These are phyloP conservation scores for Conops quadrifasciatus DNA, from an alignment of 2,888 invertebrate species.

Conservation along the genomic window DNA sequence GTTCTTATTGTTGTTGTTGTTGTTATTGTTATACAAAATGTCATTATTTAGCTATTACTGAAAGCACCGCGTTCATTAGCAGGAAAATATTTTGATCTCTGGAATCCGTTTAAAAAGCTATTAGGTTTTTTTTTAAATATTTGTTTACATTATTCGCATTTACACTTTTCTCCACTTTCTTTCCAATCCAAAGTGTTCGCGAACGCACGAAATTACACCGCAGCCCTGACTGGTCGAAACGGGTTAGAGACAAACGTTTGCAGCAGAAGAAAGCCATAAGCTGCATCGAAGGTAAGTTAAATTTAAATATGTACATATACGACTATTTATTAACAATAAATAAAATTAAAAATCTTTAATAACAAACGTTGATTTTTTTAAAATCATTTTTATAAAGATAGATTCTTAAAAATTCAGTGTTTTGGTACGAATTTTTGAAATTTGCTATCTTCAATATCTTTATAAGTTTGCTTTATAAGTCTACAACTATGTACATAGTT, in stretches of 20 bases:
- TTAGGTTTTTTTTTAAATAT: background rate
- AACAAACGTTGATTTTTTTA: background rate
- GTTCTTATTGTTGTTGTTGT: background rate
- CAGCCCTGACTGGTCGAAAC: conserved; percentile 64
- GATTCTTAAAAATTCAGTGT: too few species aligned
- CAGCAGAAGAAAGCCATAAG: conserved; percentile 59
- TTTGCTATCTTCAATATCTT: too few species aligned
- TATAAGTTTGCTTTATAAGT: too few species aligned
- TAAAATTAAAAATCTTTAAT: background rate
- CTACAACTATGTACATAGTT: too few species aligned
- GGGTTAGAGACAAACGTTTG: conserved; percentile 63
- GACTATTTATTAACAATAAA: background rate
- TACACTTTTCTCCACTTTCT: too few species aligned
- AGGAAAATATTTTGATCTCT: background rate
- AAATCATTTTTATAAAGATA: too few species aligned
- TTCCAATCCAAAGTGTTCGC: too few species aligned
- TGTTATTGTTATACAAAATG: background rate
- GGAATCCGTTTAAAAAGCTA: background rate
- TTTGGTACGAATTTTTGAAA: too few species aligned
- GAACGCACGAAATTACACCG: conserved; percentile 62
- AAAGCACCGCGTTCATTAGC: background rate
- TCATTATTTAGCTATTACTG: too few species aligned
- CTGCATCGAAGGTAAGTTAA: conserved; percentile 60
- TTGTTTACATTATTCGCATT: too few species aligned
- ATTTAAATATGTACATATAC: background rate